Base-by-base conservation (phyloP, 2,113 vertebrate species). In the Jaculus jaculus region DNA sequence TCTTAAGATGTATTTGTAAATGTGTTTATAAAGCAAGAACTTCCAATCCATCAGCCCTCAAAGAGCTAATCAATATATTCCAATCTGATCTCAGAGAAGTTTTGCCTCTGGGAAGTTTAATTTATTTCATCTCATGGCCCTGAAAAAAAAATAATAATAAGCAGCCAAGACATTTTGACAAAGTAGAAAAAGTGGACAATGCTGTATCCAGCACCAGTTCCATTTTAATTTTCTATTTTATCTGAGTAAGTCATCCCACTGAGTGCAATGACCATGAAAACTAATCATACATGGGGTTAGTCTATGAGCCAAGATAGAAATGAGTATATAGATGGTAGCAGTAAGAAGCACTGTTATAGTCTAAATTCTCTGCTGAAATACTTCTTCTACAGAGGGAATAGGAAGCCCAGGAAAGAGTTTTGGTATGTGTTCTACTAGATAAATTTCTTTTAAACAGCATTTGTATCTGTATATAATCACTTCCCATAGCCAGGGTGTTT, bases 31-130 rank as follows among this genome's bases (percentile, higher is more conserved):
- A 98, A 97, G 97, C 96, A 96, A 97, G 96, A 97, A 94, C 97
- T 92, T 97, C 94, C 89, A 97, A 98, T 98, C 97, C 96, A 98
- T 98, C 98, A 98, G 97, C 91, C 86, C 97, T 98, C 98, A 98
- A 98, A 98, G 97, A 98, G 97, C 97, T 98, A 98, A 98, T 98
- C 98, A 97, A 98, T 98, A 98, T 97, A 97, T 98, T 98, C 97
- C 98, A 98, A 98, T 98, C 96, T 98, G 98, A 98, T 98, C 96
- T 97, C 95, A 94, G 96, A 97, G 97, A 97, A 98, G 95, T 98
- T 98, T 98, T 11, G 97, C 98, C 96, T 72, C 97, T 97, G 96
- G 97, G 97, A 98, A 98, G 98, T 98, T 98, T 98, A 98, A 98
- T 98, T 98, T 98, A 98, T 98, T 98, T 98, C 97, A 97, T 96